Conservation (phyloP, 1,140 invertebrate species). For the Xylocopa sonorina region DNA sequence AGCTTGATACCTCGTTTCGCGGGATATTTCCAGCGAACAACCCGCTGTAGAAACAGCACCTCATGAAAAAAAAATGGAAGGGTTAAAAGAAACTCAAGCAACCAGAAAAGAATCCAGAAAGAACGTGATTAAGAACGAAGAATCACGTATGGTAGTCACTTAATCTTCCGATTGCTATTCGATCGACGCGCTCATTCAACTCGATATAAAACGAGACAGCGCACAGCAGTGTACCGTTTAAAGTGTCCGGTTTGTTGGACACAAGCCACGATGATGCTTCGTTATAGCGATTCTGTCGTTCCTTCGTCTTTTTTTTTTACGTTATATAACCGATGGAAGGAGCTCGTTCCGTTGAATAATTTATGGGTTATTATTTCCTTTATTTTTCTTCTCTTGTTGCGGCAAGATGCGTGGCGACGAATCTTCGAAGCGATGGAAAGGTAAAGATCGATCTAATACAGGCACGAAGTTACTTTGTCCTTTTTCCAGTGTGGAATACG, state of each 20-base stretch:
- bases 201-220: constrained; percentile 20
- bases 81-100: background rate
- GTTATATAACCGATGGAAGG: background rate
- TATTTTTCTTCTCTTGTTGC: background rate
- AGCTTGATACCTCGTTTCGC: background rate
- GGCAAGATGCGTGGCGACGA: background rate
- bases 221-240: constrained; percentile 8
- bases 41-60: background rate
- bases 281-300: constrained; percentile 35
- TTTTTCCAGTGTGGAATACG: too few species aligned
- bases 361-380: background rate
- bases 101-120: too few species aligned
- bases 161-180: background rate
- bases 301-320: constrained; percentile 11
- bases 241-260: constrained; percentile 28
- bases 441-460: background rate
- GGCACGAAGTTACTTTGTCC: too few species aligned
- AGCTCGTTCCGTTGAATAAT: background rate
- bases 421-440: background rate
- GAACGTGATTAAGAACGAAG: background rate
- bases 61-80: too few species aligned
- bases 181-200: background rate
- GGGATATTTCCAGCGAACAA: background rate
- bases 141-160: background rate
- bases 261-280: constrained; percentile 19